phyloP scores from a whole-genome alignment of 2,113 vertebrate genomes.

The Nannospalax galili region DNA sequence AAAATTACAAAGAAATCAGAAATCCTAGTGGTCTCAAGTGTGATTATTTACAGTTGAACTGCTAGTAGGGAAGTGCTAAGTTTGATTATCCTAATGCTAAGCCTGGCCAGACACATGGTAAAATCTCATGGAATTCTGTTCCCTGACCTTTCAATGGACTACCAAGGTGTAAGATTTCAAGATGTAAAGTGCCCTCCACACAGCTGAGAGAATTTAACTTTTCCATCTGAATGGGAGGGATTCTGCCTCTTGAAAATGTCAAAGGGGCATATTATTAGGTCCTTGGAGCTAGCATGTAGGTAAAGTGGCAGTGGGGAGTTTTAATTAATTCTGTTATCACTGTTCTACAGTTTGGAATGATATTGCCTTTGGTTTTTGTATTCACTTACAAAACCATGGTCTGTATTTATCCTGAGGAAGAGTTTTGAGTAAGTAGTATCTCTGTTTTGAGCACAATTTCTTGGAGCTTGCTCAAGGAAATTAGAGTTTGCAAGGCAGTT shows the following conservation, averaged over 20 bases:
- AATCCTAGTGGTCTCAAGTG: slow-evolving; percentile 5
- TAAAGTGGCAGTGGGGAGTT: neutral
- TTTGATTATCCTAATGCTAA: neutral
- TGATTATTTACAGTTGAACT: slow-evolving; percentile 13
- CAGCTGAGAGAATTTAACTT: slow-evolving; percentile 25
- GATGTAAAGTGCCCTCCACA: neutral
- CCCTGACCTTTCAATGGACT: neutral
- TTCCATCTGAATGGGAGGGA: neutral
- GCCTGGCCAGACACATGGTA: neutral
- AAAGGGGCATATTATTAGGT: neutral
- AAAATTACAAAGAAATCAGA: slow-evolving; percentile 54
- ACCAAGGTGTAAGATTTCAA: neutral
- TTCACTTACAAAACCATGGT: neutral
- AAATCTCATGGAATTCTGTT: neutral
- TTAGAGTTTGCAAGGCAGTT: neutral
- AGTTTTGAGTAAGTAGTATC: neutral
- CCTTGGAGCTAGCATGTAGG: neutral
- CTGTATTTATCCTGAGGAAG: neutral
- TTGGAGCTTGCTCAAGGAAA: neutral
- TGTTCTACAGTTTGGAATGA: neutral
- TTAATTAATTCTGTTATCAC: slow-evolving; percentile 42
- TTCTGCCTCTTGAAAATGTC: slow-evolving; percentile 23
- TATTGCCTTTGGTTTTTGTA: neutral
- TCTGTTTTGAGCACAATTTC: slow-evolving; percentile 24
- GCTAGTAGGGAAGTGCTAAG: neutral